Evolutionary conservation across 1,140 invertebrate genomes (phyloP).

Genomic region (Nebria ingens): DNA sequence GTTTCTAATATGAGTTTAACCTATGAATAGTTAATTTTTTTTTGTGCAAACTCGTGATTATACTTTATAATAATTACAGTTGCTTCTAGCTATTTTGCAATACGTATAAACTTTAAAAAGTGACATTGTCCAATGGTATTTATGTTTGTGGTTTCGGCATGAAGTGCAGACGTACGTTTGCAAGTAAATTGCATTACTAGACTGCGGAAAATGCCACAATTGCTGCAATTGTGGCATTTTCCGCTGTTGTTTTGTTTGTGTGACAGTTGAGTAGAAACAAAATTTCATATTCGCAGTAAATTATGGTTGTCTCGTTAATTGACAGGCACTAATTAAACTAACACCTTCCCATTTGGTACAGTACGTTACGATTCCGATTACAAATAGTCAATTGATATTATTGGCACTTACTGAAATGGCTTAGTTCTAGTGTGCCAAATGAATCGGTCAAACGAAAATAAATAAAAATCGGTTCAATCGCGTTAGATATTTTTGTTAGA

Average conservation of each 20-base stretch:
- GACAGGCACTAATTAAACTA: background rate
- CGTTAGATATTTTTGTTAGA: too few species aligned
- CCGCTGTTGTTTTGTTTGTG: background rate
- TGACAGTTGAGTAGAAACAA: too few species aligned
- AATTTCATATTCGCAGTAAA: too few species aligned
- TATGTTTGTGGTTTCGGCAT: background rate
- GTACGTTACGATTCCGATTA: too few species aligned
- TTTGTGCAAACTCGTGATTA: background rate
- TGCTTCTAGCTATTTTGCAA: background rate
- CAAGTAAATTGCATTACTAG: background rate
- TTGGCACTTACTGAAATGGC: too few species aligned
- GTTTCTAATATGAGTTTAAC: background rate
- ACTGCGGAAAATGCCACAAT: background rate
- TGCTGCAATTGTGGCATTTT: too few species aligned
- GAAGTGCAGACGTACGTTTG: background rate
- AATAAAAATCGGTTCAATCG: too few species aligned
- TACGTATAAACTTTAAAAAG: background rate
- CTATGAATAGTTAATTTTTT: background rate
- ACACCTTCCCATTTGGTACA: background rate
- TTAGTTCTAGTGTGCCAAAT: too few species aligned
- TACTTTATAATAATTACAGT: background rate
- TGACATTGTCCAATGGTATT: slow-evolving; percentile 7
- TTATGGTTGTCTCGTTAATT: too few species aligned
- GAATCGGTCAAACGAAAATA: too few species aligned
- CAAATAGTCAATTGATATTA: too few species aligned